These are phyloP conservation scores for Seira ritae DNA, from an alignment of 2,888 invertebrate species.

Conservation along the genomic window DNA sequence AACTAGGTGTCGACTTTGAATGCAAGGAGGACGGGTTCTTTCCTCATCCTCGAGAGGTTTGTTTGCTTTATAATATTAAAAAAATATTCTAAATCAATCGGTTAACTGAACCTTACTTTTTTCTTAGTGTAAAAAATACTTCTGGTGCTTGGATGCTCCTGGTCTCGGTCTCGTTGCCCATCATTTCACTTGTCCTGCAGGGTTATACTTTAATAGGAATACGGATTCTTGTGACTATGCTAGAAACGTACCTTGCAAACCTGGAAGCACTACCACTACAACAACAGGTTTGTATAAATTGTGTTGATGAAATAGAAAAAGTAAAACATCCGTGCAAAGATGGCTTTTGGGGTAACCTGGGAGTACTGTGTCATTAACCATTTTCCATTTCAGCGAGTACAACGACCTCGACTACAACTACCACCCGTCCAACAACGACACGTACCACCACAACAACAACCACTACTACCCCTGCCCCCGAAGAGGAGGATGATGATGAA, in stretches of 20 bases:
- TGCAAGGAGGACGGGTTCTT: constrained; percentile 96
- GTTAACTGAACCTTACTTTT: not conserved
- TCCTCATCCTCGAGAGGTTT: constrained; percentile 87
- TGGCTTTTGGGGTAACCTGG: not conserved
- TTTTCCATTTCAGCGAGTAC: constrained; percentile 77
- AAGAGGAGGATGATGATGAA: constrained; percentile 74
- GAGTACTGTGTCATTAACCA: not conserved
- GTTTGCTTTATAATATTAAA: not conserved
- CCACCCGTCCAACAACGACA: constrained; percentile 77
- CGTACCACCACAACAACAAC: constrained; percentile 75
- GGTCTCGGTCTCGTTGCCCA: constrained; percentile 93
- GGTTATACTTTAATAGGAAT: constrained; percentile 91
- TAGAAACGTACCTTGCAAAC: constrained; percentile 82
- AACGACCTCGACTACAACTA: constrained; percentile 74
- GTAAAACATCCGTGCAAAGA: no score
- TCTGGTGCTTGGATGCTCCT: constrained; percentile 94
- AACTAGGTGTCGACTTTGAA: constrained; percentile 82
- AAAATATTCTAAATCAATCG: not conserved
- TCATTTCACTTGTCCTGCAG: constrained; percentile 95
- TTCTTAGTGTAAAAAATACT: constrained; percentile 83
- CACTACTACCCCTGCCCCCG: constrained; percentile 75
- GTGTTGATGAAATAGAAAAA: no score
- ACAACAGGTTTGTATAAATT: constrained; percentile 23
- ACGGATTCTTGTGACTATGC: constrained; percentile 95
- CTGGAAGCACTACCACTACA: constrained; percentile 77